A percentile compares a stretch with the other conserved stretches of the same genome.
Conservation (phyloP, 2,888 invertebrate genomes). For the Lasioglossum malachurum region DNA sequence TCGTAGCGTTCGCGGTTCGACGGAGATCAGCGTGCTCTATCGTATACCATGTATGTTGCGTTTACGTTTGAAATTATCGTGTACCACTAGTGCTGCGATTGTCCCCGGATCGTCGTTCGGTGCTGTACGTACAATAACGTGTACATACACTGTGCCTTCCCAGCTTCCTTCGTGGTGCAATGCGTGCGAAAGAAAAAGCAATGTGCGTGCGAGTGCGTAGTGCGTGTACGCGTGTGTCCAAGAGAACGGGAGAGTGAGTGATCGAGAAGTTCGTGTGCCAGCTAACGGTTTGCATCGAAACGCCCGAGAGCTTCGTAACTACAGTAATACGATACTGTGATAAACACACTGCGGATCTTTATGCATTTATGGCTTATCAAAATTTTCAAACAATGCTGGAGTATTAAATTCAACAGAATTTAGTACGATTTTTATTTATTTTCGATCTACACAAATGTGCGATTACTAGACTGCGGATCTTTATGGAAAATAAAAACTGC, state of each 20-base stretch:
- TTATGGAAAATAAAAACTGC: too few relatives aligned
- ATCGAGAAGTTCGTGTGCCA: constrained; percentile 57
- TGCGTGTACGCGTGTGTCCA: constrained; percentile 38
- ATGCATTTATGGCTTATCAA: too few relatives aligned
- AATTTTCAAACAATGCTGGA: too few relatives aligned
- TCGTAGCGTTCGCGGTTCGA: neutral
- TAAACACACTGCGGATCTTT: too few relatives aligned
- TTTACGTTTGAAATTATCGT: constrained; percentile 34
- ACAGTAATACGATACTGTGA: constrained; percentile 75
- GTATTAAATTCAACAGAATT: too few relatives aligned
- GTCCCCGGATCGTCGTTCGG: constrained; percentile 67
- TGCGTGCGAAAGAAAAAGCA: constrained; percentile 44
- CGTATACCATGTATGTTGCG: neutral
- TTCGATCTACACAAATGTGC: too few relatives aligned
- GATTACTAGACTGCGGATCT: too few relatives aligned
- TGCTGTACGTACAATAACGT: constrained; percentile 67
- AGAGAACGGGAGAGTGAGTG: constrained; percentile 36
- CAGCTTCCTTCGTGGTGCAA: constrained; percentile 76
- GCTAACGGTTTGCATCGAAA: constrained; percentile 60
- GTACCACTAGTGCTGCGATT: constrained; percentile 60
- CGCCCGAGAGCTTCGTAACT: constrained; percentile 70
- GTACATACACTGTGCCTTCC: constrained; percentile 79
- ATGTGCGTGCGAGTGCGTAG: constrained; percentile 40
- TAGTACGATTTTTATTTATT: too few relatives aligned
- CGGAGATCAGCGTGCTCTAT: constrained; percentile 12